phyloP scores from a whole-genome alignment of 2,113 vertebrate genomes.

The Spea multiplicata region DNA sequence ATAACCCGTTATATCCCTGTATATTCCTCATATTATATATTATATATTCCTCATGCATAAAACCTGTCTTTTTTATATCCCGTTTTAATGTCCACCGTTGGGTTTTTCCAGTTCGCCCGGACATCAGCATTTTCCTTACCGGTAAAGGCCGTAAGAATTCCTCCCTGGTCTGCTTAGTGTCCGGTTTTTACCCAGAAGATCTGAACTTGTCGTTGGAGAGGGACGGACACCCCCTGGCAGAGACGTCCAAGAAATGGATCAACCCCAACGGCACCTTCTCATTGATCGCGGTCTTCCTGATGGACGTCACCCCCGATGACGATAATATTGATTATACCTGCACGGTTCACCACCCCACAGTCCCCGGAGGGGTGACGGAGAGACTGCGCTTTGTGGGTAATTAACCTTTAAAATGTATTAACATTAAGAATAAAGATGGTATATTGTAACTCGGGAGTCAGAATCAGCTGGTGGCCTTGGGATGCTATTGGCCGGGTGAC shows the following conservation, averaged over 20 bases:
- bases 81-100: too few relatives aligned
- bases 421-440: too few relatives aligned
- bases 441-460: too few relatives aligned
- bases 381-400: slow-evolving; percentile 26
- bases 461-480: too few relatives aligned
- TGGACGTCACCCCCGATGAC: neutral
- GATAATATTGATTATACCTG: slow-evolving; percentile 23
- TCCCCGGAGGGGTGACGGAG: slow-evolving; percentile 22
- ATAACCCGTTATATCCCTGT: too few relatives aligned
- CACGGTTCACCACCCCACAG: slow-evolving; percentile 10
- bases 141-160: slow-evolving; percentile 28
- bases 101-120: slow-evolving; percentile 18
- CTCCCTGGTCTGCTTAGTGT: slow-evolving; percentile 30
- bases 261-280: slow-evolving; percentile 38
- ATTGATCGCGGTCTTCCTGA: neutral
- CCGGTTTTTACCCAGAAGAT: slow-evolving; percentile 35
- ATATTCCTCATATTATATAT: too few relatives aligned
- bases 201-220: slow-evolving; percentile 12
- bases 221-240: slow-evolving; percentile 21
- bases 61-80: too few relatives aligned
- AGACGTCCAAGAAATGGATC: slow-evolving; percentile 22
- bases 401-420: neutral
- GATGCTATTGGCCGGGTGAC: too few relatives aligned
- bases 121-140: slow-evolving; percentile 13
- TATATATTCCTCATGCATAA: too few relatives aligned